Base-by-base conservation (phyloP, 2,113 vertebrate genomes). In the Lepus americanus region DNA sequence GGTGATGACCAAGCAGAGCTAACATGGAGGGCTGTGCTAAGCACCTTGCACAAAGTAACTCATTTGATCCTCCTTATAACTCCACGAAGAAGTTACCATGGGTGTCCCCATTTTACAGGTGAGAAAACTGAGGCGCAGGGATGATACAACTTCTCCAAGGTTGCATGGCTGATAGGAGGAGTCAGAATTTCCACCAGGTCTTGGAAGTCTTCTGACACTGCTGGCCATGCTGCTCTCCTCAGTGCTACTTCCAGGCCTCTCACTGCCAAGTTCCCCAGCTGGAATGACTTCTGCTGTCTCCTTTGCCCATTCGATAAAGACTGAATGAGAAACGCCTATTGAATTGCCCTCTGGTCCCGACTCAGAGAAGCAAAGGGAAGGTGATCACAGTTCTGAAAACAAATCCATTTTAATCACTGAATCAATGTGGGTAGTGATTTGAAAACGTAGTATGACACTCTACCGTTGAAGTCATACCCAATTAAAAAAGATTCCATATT, bases 311-410 rank as follows among this genome's bases (percentile, higher is more conserved):
- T 61, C 44, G 55, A 36, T 79, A 36, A 74, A 44, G 70, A 79
- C 12, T 44, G 77, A 69, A 31, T n/a, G 64, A 74, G 20, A n/a
- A n/a, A n/a, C n/a, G 6, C n/a, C 67, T 16, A 86, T 23, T 14
- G 72, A 39, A 22, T 72, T 69, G 23, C 64, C 59, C 19, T 80
- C 29, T 36, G 33, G 25, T 80, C 51, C 33, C 44, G n/a, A 70
- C 59, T 83, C 61, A 25, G 20, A 79, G 29, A 94, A 93, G 66
- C 70, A 77, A 70, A 93, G 66, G 51, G 5, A 88, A 73, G 78
- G 36, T 36, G 22, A 44, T 12, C 53, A 7, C 12, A 4, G 27
- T 39, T 27, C 67, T 70, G 53, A 16, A 72, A 87, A 67, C 69
- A 89, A 79, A 76, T 59, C 61, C 13, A 19, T 77, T 87, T 36